phyloP scores from a whole-genome alignment of 1,140 invertebrate genomes.

The Lysiphlebus fabarum region DNA sequence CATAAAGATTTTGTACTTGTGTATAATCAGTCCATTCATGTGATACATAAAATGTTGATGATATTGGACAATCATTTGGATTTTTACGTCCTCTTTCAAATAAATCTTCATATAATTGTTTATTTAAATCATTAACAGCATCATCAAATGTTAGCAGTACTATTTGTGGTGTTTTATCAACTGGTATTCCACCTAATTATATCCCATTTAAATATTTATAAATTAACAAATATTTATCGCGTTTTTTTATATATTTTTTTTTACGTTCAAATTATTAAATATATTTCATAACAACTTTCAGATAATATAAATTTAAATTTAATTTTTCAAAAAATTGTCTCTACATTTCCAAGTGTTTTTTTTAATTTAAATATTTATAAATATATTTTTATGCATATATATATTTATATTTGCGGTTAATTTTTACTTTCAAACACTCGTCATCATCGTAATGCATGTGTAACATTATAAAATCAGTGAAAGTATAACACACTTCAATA shows the following conservation, averaged over 20 bases:
- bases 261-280: too few relatives aligned
- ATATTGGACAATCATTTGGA: constrained; percentile 93
- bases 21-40: constrained; percentile 98
- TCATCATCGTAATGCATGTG: constrained; percentile 31
- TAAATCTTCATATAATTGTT: constrained; percentile 83
- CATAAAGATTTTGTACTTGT: constrained; percentile 93
- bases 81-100: constrained; percentile 88
- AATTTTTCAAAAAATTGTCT: too few relatives aligned
- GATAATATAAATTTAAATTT: too few relatives aligned
- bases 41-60: constrained; percentile 94
- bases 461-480: constrained; percentile 48
- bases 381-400: too few relatives aligned
- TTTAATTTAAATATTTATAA: too few relatives aligned
- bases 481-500: constrained; percentile 30
- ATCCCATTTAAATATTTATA: constrained; percentile 1
- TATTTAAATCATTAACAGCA: constrained; percentile 92
- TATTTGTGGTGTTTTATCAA: constrained; percentile 84
- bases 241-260: too few relatives aligned
- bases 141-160: constrained; percentile 92
- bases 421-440: constrained; percentile 43
- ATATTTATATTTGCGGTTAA: constrained; percentile 34
- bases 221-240: too few relatives aligned
- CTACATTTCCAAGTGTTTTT: too few relatives aligned
- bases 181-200: constrained; percentile 68
- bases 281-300: too few relatives aligned